These are phyloP conservation scores for Chaetodon trifascialis DNA, from an alignment of 2,113 vertebrate genomes.

Conservation along the genomic window DNA sequence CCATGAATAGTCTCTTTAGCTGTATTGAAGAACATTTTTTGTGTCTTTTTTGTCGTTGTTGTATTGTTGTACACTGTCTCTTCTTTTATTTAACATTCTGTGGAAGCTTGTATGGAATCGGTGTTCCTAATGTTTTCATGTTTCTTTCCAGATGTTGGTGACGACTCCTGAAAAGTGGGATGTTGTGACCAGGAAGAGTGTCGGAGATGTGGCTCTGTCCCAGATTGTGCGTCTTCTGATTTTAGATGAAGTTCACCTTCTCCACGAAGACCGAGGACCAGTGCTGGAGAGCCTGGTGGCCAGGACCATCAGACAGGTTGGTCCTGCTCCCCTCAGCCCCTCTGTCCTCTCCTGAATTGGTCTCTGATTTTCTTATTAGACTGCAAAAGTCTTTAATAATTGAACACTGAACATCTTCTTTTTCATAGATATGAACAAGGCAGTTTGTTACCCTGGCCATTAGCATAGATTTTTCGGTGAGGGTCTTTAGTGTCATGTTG, in stretches of 20 bases:
- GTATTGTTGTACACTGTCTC: background rate
- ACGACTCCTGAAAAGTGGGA: constrained; percentile 99
- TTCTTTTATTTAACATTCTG: too few species aligned
- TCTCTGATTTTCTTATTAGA: background rate
- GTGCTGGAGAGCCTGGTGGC: constrained; percentile 99
- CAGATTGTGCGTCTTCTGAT: constrained; percentile 96
- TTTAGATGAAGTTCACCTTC: constrained; percentile 96
- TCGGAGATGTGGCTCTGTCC: constrained; percentile 95
- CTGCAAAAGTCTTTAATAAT: background rate
- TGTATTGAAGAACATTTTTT: too few species aligned
- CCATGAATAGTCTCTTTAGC: background rate
- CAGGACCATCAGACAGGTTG: constrained; percentile 95
- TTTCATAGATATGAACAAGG: background rate
- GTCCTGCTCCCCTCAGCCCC: constrained; percentile 13
- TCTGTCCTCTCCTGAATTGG: background rate
- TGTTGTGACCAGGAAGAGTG: constrained; percentile 98
- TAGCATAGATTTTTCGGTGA: background rate
- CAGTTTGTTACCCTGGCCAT: too few species aligned
- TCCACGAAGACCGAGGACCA: constrained; percentile 97
- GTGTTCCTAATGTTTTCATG: background rate
- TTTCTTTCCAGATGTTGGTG: constrained; percentile 91
- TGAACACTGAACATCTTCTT: background rate
- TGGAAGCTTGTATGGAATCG: background rate
- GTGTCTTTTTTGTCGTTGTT: background rate
- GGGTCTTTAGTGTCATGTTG: background rate